Evolutionary conservation across 2,888 invertebrate species (phyloP).

Genomic region (Pristionchus fissidentatus): DNA sequence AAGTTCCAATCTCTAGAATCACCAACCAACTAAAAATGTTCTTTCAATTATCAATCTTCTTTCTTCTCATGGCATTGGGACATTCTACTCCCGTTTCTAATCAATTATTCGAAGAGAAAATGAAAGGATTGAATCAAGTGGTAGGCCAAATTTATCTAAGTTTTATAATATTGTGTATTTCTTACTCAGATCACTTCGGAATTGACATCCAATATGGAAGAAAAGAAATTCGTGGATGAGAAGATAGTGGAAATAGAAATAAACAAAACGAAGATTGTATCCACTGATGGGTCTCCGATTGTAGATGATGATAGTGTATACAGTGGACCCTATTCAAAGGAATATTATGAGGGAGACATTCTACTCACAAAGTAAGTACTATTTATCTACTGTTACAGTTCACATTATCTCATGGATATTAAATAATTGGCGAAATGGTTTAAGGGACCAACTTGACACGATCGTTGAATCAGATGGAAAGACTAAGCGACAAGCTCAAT

Average conservation of each 20-base stretch:
- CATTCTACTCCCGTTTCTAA: background rate
- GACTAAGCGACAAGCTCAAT: conserved; percentile 37
- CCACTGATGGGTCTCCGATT: conserved; percentile 36
- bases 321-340: conserved; percentile 37
- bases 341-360: conserved; percentile 45
- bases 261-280: conserved; percentile 1
- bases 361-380: conserved; percentile 37
- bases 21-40: background rate
- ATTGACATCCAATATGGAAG: background rate
- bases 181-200: background rate
- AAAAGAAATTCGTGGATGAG: background rate
- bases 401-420: background rate
- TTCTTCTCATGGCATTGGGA: background rate
- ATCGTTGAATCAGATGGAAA: background rate
- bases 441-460: conserved; percentile 16
- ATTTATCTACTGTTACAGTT: too few relatives aligned
- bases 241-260: conserved; percentile 11
- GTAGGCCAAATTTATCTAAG: background rate
- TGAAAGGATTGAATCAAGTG: conserved; percentile 25
- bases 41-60: background rate
- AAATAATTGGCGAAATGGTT: background rate
- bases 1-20: background rate
- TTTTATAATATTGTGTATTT: too few relatives aligned
- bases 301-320: conserved; percentile 38
- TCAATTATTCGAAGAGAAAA: conserved; percentile 27